Evolutionary conservation across 1,140 invertebrate species (phyloP).

Genomic region (Drosophila ironensis): DNA sequence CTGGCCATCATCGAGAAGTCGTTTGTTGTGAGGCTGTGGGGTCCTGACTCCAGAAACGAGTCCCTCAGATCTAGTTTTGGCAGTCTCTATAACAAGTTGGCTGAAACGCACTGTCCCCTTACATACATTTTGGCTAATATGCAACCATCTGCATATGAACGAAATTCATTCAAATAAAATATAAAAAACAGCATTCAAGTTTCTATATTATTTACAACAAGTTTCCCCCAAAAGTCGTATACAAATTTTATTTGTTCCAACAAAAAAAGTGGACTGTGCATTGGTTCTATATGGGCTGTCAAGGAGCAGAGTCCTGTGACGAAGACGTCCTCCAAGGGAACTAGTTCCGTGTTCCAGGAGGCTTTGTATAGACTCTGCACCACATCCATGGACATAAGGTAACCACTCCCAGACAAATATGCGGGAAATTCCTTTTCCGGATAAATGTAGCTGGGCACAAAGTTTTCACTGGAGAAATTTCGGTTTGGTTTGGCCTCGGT

Average conservation of each 20-base stretch:
- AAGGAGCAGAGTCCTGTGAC: slow-evolving; percentile 86
- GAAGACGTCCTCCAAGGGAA: slow-evolving; percentile 93
- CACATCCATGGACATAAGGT: slow-evolving; percentile 88
- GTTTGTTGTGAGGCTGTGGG: too few relatives aligned
- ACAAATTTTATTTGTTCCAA: not conserved
- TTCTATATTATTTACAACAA: too few relatives aligned
- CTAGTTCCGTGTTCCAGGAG: slow-evolving; percentile 86
- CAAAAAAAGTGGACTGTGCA: slow-evolving; percentile 15
- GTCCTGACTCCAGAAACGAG: too few relatives aligned
- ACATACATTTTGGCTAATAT: too few relatives aligned
- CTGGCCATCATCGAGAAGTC: too few relatives aligned
- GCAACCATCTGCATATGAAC: too few relatives aligned
- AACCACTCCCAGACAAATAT: slow-evolving; percentile 93
- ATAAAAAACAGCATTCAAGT: too few relatives aligned
- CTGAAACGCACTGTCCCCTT: too few relatives aligned
- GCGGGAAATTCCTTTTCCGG: slow-evolving; percentile 88
- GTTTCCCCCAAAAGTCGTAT: slow-evolving; percentile 85
- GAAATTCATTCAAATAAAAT: too few relatives aligned
- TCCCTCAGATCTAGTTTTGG: too few relatives aligned
- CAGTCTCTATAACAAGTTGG: too few relatives aligned
- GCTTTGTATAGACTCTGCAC: slow-evolving; percentile 87
- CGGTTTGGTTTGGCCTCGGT: slow-evolving; percentile 82
- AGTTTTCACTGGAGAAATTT: slow-evolving; percentile 83
- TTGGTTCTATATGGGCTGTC: not conserved
- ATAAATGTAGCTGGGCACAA: slow-evolving; percentile 91